A percentile compares a stretch with the other conserved stretches of the same genome.
Conservation (phyloP, 2,113 vertebrate genomes). For the Megaceryle maxima region DNA sequence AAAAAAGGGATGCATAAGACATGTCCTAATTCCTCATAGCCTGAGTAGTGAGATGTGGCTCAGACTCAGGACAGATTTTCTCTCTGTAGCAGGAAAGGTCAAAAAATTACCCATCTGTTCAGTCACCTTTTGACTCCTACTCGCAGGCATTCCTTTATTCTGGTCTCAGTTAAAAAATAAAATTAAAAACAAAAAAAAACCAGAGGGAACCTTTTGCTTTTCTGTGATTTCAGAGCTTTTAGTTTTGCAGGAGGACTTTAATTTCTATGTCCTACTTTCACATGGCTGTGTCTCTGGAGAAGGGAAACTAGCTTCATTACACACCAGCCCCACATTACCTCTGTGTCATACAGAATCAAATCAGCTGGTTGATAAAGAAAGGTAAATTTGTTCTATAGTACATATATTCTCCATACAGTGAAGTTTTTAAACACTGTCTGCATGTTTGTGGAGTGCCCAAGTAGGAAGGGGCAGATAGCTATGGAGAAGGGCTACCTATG, state of each 20-base stretch:
- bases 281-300: neutral
- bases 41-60: neutral
- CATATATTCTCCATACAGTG: neutral
- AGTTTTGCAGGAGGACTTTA: neutral
- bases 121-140: neutral
- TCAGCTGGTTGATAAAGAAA: neutral
- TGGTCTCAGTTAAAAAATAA: neutral
- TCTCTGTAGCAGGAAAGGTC: neutral
- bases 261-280: neutral
- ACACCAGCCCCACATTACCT: neutral
- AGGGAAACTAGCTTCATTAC: neutral
- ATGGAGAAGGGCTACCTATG: neutral
- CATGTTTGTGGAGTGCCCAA: neutral
- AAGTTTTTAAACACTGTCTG: neutral
- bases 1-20: neutral
- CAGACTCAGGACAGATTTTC: neutral
- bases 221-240: neutral
- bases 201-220: neutral
- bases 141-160: neutral
- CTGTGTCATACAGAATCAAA: neutral
- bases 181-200: neutral
- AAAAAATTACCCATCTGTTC: neutral
- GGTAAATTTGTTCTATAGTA: neutral
- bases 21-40: neutral
- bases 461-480: neutral